Evolutionary conservation across 1,140 invertebrate species (phyloP), one percentile per base, ranked within the genome.

Genomic region (Sycobia sp.): DNA sequence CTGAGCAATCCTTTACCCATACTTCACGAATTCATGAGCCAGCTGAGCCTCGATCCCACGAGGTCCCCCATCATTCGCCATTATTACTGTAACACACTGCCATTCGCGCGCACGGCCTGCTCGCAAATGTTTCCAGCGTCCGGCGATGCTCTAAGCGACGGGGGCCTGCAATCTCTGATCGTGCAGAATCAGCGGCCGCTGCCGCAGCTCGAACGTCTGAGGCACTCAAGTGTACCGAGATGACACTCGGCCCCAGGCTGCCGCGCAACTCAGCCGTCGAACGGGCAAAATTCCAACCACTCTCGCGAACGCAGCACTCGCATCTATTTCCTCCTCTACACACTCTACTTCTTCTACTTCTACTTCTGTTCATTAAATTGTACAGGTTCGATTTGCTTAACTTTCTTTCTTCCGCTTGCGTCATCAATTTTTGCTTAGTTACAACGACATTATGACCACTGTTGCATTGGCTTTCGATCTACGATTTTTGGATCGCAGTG

Each of bases 351-450:
- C 57, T 58, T 53, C 47, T 55, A 27, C 38, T 70, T 61, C 55
- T 71, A 69, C 69, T 69, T 67, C 69, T 62, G 69, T 70, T 73
- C 70, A 63, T 73, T 76, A 71, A 80, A 78, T 77, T 67, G 70
- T 76, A 77, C 77, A 79, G 75, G 81, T 83, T 82, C 81, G 75
- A 79, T 78, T 77, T 65, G 66, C 78, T 84, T 82, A 76, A 78
- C 82, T 81, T 79, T 75, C 74, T 83, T 76, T 82, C 77, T 83
- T 72, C 68, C 50, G 44, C 55, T 69, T 64, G 16, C 49, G 62
- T 69, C 43, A 56, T 47, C 61, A 61, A 32, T 67, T 58, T 54
- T 38, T 59, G 46, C 39, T 23, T 44, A 22, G 18, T 22, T 18
- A 0, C 29, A 14, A n/a, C 11, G 7, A 4, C 25, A 29, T 29